Percentiles rank a stretch among this genome's conserved stretches.
phyloP scores from a whole-genome alignment of 2,888 invertebrate species.

The Calephelis perditalis region DNA sequence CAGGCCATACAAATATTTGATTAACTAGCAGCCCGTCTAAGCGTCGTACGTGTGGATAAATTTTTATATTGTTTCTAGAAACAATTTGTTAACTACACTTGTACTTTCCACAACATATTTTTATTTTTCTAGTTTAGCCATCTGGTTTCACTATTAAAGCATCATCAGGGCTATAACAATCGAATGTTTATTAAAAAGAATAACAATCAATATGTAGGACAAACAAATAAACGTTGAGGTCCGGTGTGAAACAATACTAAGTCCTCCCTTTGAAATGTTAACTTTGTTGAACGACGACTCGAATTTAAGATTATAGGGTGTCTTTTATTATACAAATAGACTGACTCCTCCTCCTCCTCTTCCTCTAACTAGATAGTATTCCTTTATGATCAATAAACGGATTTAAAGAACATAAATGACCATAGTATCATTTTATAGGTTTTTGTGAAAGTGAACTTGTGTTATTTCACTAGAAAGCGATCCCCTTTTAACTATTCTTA shows the following conservation, averaged over 20 bases:
- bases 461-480: not conserved
- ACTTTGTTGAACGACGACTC: constrained; percentile 16
- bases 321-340: constrained; percentile 21
- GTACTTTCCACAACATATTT: no score
- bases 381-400: not conserved
- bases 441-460: not conserved
- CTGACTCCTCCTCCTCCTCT: constrained; percentile 24
- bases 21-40: no score
- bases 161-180: no score
- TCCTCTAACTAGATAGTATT: constrained; percentile 25
- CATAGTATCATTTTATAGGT: not conserved
- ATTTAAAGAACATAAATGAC: constrained; percentile 4
- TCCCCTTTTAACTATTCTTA: not conserved
- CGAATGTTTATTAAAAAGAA: no score
- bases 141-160: no score
- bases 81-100: no score
- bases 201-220: no score
- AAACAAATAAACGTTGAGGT: constrained; percentile 5
- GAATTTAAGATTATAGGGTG: constrained; percentile 21
- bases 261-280: constrained; percentile 20
- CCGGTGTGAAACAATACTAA: constrained; percentile 8
- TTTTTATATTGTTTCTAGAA: no score
- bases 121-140: no score
- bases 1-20: no score
- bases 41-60: no score